A percentile compares a stretch with the other conserved stretches of the same genome.
Conservation (phyloP, 1,140 invertebrate species). For the Solenopsis fugax region DNA sequence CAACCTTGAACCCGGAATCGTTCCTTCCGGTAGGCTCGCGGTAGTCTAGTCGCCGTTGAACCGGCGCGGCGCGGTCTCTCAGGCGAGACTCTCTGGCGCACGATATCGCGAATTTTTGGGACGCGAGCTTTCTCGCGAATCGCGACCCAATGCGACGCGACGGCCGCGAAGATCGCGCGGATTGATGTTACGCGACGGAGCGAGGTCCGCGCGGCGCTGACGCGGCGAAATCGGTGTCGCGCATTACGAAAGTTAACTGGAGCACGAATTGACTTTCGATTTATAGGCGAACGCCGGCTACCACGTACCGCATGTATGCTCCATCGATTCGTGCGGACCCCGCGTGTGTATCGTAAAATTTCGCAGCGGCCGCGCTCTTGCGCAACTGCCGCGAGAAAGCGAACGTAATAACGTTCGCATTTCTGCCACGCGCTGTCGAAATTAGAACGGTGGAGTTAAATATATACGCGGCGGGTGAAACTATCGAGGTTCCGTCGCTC, state of each 20-base stretch:
- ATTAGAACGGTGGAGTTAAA: slow-evolving; percentile 38
- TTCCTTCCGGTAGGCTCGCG: not conserved
- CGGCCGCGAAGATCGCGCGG: slow-evolving; percentile 35
- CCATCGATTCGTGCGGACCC: slow-evolving; percentile 16
- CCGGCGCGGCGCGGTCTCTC: not conserved
- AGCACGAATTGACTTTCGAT: slow-evolving; percentile 79
- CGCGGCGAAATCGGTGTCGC: slow-evolving; percentile 69
- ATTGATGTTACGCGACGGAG: slow-evolving; percentile 14
- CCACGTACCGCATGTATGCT: not conserved
- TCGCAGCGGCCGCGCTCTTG: slow-evolving; percentile 16
- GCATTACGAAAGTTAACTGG: slow-evolving; percentile 78
- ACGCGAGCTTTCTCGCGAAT: not conserved
- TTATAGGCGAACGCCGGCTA: slow-evolving; percentile 41
- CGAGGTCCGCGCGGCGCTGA: slow-evolving; percentile 32
- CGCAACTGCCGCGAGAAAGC: slow-evolving; percentile 33
- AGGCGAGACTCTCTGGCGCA: too few relatives aligned
- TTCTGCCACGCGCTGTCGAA: slow-evolving; percentile 32
- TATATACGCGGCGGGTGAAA: not conserved
- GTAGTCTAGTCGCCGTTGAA: not conserved
- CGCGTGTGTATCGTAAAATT: slow-evolving; percentile 19
- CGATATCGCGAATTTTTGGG: not conserved
- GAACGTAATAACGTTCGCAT: slow-evolving; percentile 35
- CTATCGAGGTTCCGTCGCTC: too few relatives aligned
- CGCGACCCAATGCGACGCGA: not conserved
- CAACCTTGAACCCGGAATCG: slow-evolving; percentile 40